Base-by-base conservation (phyloP, 1,140 invertebrate species). In the Aplysia californica region DNA sequence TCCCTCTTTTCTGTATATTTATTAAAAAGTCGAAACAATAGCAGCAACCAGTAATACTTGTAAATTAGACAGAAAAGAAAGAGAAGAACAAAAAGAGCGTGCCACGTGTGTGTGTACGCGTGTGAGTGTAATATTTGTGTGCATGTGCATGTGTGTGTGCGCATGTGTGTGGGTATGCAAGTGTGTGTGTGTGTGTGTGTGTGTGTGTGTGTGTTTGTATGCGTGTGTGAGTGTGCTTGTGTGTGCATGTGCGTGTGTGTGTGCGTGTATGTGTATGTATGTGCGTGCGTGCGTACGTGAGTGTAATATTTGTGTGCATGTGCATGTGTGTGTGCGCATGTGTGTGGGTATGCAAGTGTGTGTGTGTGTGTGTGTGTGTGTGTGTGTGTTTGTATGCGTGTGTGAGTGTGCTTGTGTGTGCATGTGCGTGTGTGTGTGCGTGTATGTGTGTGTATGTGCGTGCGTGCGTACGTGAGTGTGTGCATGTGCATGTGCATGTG, bases 121-220 rank as follows among this genome's bases (percentile, higher is more conserved):
- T n/a, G n/a, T n/a, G n/a, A n/a, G n/a, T n/a, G n/a, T n/a, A 39
- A 4, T 69, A 41, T 69, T 4, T 69, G 67, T 69, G 4, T 69
- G 67, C 29, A 4, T 69, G 38, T 69, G n/a, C n/a, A n/a, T 44
- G 44, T 41, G 35, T 41, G 0, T 41, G 4, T 38, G 1, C n/a
- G 21, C n/a, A n/a, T n/a, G n/a, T n/a, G n/a, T n/a, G n/a, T n/a
- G n/a, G n/a, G n/a, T n/a, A n/a, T n/a, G n/a, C 50, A 18, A 10
- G n/a, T 44, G 5, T 69, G 35, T 69, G 21, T 69, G 44, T 69
- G 10, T 67, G 65, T 67, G 6, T 15, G 65, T 67, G 18, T 67
- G 65, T 67, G 26, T 36, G 65, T 67, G 18, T 67, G 65, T n/a
- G n/a, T n/a, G n/a, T n/a, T n/a, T n/a, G n/a, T n/a, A n/a, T n/a